These are phyloP conservation scores for Lethrus apterus DNA, from an alignment of 1,140 invertebrate species.

Conservation along the genomic window DNA sequence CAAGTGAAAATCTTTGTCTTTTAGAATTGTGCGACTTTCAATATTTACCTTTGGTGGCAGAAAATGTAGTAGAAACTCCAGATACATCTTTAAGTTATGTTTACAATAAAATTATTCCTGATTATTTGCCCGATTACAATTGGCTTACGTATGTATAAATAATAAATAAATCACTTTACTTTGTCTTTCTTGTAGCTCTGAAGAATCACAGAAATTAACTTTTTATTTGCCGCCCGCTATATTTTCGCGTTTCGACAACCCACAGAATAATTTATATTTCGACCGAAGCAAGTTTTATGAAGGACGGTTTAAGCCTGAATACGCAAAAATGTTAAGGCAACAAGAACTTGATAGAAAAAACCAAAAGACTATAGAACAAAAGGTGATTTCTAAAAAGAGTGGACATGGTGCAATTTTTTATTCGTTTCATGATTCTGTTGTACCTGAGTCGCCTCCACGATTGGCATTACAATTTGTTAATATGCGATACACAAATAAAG, in stretches of 20 bases:
- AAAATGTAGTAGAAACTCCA: conserved; percentile 34
- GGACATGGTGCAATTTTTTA: conserved; percentile 6
- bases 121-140: conserved; percentile 48
- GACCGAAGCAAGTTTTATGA: conserved; percentile 16
- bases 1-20: conserved; percentile 29
- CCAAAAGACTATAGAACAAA: not conserved
- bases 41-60: conserved; percentile 65
- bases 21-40: conserved; percentile 84
- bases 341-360: conserved; percentile 6
- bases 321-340: conserved; percentile 5
- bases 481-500: conserved; percentile 2
- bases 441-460: conserved; percentile 1
- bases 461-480: conserved; percentile 6
- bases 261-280: conserved; percentile 45
- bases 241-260: conserved; percentile 70
- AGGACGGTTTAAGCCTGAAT: conserved; percentile 6
- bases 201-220: conserved; percentile 43
- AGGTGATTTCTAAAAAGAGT: conserved; percentile 5
- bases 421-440: conserved; percentile 1
- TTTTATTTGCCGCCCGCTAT: conserved; percentile 66
- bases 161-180: conserved; percentile 1
- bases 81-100: conserved; percentile 48
- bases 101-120: conserved; percentile 60
- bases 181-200: conserved; percentile 37
- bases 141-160: conserved; percentile 48